A percentile compares a stretch with the other conserved stretches of the same genome.
These are phyloP conservation scores for Erebia palarica DNA, from an alignment of 2,888 invertebrate species.

Conservation along the genomic window DNA sequence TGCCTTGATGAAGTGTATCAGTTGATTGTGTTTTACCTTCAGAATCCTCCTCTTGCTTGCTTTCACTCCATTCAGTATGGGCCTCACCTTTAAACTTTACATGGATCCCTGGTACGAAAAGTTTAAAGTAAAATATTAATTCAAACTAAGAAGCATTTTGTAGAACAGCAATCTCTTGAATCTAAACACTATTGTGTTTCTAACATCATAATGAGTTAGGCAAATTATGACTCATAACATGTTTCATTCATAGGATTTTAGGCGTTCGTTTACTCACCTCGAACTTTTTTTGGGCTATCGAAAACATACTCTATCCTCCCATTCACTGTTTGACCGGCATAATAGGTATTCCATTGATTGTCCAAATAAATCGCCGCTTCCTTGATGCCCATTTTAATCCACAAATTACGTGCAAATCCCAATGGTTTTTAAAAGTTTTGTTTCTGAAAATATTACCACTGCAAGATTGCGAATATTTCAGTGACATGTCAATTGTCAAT, in stretches of 20 bases:
- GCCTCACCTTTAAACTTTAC: slow-evolving; percentile 89
- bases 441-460: too few relatives aligned
- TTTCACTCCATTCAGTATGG: slow-evolving; percentile 87
- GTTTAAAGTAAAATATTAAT: neutral
- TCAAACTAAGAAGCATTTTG: neutral
- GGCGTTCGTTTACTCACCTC: slow-evolving; percentile 76
- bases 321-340: slow-evolving; percentile 85
- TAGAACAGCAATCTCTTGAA: neutral
- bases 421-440: neutral
- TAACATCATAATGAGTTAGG: slow-evolving; percentile 14
- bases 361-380: slow-evolving; percentile 88
- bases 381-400: slow-evolving; percentile 85
- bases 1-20: slow-evolving; percentile 84
- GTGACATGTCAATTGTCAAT: too few relatives aligned
- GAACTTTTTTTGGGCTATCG: slow-evolving; percentile 85
- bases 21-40: slow-evolving; percentile 85
- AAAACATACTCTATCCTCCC: slow-evolving; percentile 83
- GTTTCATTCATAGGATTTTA: slow-evolving; percentile 41
- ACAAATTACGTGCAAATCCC: neutral
- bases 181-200: neutral
- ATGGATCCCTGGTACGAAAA: slow-evolving; percentile 82
- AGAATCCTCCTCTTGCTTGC: slow-evolving; percentile 83
- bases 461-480: too few relatives aligned
- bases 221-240: slow-evolving; percentile 49
- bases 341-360: slow-evolving; percentile 86